Base-by-base conservation (phyloP, 2,888 invertebrate genomes). In the Volucella inanis region DNA sequence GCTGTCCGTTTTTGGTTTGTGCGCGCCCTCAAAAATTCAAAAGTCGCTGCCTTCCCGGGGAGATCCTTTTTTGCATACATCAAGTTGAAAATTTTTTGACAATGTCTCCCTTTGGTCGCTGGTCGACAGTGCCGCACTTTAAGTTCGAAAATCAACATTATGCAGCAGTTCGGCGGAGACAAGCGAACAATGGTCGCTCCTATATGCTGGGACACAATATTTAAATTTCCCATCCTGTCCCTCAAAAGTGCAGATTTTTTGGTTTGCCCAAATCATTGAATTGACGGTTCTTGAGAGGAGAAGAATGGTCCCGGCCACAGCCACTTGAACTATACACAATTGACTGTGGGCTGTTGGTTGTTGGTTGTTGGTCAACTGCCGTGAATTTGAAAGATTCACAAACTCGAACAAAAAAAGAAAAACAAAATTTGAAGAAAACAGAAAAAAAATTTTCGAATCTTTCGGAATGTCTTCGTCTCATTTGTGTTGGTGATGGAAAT, bases 211-310 rank as follows among this genome's bases (percentile, higher is more conserved):
- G 54, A 67, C 62, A 84, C 67, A 87, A 87, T 87, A 88, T 87
- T 87, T 87, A 87, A 87, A 89, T 88, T 89, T 88, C 87, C 31
- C 87, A 88, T 87, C 78, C 88, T 89, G 90, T 90, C 90, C 89
- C 88, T 90, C 90, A 91, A 89, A 91, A 90, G 90, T 90, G 89
- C 90, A 90, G 90, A 90, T 90, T 90, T 90, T 89, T 89, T 61
- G 87, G 31, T 4, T 31, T 89, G 91, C 91, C 90, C 90, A 89
- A 90, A 89, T 90, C 90, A 91, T 83, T 91, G 90, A 91, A 74
- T 70, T 75, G 68, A 57, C 71, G 78, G 47, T 14, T 71, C 50
- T 15, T 14, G n/a, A 41, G 22, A 22, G n/a, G 38, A 31, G 67
- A 57, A 41, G 39, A 62, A 22, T 31, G 47, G n/a, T 31, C 31